Base-by-base conservation (phyloP, 2,888 invertebrate genomes). In the Andricus curvator region DNA sequence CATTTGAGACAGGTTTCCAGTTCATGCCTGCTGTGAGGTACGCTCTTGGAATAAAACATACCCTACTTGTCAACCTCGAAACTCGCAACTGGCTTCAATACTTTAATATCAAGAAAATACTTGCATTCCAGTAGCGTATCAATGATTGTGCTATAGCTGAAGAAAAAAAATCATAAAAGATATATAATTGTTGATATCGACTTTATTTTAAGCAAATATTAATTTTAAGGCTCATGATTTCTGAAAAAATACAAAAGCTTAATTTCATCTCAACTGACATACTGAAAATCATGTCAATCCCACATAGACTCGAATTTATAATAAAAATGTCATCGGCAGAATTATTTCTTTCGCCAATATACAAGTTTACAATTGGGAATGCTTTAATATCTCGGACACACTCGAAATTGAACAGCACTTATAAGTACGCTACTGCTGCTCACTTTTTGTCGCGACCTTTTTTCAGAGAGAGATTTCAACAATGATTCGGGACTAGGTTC, bases 401-500 rank as follows among this genome's bases (percentile, higher is more conserved):
- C 62, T 62, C 15, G 62, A 62, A 25, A 62, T 15, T 51, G n/a
- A 48, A 67, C 25, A 51, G 51, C 20, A 33, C 33, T 4, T 20
- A 56, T 74, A 56, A 48, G 25, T 74, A 74, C 56, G 51, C 51
- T 74, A 29, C 51, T 51, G 33, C 33, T 74, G 74, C 74, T 74
- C 74, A 74, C 25, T 74, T 74, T 74, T 51, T 74, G 56, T 51
- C 74, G 33, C 51, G 74, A n/a, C 29, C 74, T 56, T 74, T 74
- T 74, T 74, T 74, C n/a, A 56, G 29, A 51, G 74, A 74, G 56
- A 74, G n/a, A 33, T 56, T 51, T 78, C 64, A 70, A 82, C 81
- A 82, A 82, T 79, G 81, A 82, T 82, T 81, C 67, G 78, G 78
- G 82, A 74, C 82, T 77, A 78, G 79, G 77, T 82, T 82, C 81